These are phyloP conservation scores for Dicrostonyx torquatus DNA, from an alignment of 2,797 vertebrate genomes.

Conservation along the genomic window DNA sequence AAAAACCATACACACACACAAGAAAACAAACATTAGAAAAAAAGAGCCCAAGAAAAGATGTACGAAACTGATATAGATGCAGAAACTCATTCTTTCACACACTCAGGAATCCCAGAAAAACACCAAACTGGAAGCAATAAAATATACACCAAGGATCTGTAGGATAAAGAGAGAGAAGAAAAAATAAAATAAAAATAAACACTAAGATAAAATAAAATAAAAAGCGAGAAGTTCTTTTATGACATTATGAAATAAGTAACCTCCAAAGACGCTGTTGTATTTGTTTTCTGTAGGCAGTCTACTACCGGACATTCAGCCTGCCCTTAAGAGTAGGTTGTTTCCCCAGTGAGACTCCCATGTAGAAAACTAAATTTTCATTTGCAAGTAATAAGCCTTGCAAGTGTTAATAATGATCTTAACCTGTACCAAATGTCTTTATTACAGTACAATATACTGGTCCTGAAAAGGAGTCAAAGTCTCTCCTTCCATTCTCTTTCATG, in stretches of 20 bases:
- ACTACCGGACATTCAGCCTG: not conserved
- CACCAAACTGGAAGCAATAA: not conserved
- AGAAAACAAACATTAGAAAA: not conserved
- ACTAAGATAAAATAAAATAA: not conserved
- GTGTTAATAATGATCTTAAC: not conserved
- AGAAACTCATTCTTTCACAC: not conserved
- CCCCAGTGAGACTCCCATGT: not conserved
- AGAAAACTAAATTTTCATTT: not conserved
- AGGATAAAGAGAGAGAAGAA: not conserved
- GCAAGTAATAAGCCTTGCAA: not conserved
- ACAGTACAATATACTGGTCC: not conserved
- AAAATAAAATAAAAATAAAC: not conserved
- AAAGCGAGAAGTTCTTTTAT: too few relatives aligned
- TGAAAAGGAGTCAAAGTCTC: not conserved
- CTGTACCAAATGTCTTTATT: not conserved
- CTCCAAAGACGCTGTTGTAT: not conserved
- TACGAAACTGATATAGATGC: not conserved
- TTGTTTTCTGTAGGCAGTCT: not conserved
- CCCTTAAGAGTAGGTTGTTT: not conserved
- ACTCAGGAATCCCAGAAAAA: not conserved
- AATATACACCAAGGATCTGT: not conserved
- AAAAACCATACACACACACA: too few relatives aligned
- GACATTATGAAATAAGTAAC: not conserved
- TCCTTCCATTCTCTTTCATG: slow-evolving; percentile 6
- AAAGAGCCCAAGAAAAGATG: not conserved